A percentile compares a stretch with the other conserved stretches of the same genome.
Conservation (phyloP, 2,888 invertebrate species). For the Oeneis ivallda region DNA sequence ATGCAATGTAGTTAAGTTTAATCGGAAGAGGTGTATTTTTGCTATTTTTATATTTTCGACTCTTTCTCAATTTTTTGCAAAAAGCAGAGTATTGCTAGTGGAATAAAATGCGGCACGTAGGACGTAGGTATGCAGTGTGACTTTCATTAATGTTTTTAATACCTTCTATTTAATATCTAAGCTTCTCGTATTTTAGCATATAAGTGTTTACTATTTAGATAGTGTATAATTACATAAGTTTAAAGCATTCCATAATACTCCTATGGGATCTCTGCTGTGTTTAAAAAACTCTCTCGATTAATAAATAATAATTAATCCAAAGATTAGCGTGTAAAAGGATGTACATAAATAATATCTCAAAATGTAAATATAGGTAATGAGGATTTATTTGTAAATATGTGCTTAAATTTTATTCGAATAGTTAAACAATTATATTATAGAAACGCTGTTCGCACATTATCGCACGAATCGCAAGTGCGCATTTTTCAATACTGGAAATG, state of each 20-base stretch:
- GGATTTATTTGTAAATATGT: constrained; percentile 66
- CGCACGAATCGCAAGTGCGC: background rate
- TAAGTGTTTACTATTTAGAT: constrained; percentile 70
- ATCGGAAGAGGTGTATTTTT: too few species aligned
- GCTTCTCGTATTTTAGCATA: constrained; percentile 60
- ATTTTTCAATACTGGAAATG: background rate
- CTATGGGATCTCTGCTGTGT: constrained; percentile 80
- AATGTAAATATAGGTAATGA: constrained; percentile 43
- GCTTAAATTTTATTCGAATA: constrained; percentile 45
- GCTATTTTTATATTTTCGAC: too few species aligned
- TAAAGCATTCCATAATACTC: constrained; percentile 77
- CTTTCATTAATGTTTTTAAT: constrained; percentile 2
- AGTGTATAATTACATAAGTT: constrained; percentile 75
- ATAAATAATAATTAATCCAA: constrained; percentile 57
- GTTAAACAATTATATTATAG: constrained; percentile 6
- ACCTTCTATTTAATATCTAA: constrained; percentile 43
- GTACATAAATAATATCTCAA: constrained; percentile 56
- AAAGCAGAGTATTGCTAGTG: too few species aligned
- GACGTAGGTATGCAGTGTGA: background rate
- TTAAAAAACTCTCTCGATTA: constrained; percentile 71
- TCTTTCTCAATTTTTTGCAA: too few species aligned
- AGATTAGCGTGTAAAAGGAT: constrained; percentile 56
- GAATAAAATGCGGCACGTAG: background rate
- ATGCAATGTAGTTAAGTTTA: too few species aligned
- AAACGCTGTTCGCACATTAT: constrained; percentile 5